phyloP scores from a whole-genome alignment of 2,797 vertebrate genomes.

The Coccyzus lansbergi region DNA sequence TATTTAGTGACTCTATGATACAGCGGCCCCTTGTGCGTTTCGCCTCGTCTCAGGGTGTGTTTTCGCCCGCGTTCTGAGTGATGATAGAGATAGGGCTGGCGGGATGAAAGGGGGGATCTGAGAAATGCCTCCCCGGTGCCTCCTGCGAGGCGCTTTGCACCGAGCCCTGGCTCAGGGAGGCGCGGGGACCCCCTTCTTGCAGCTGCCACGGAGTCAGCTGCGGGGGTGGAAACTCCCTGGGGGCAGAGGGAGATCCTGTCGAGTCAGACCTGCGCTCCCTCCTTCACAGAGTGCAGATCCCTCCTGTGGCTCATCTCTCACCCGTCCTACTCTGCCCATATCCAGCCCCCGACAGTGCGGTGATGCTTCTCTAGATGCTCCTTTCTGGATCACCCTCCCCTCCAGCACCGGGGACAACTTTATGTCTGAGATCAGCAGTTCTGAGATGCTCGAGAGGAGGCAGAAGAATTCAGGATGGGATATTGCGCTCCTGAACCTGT shows the following conservation, averaged over 20 bases:
- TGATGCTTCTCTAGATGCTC: too few species aligned
- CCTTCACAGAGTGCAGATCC: conserved; percentile 9
- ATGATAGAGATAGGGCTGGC: neutral
- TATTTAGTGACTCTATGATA: too few species aligned
- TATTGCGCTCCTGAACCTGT: neutral
- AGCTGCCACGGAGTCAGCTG: neutral
- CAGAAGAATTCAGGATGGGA: neutral
- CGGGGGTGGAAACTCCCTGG: conserved; percentile 9
- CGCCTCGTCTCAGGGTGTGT: neutral
- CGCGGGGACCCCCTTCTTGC: conserved; percentile 27
- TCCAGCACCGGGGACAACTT: neutral
- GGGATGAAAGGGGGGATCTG: neutral
- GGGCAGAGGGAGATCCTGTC: neutral
- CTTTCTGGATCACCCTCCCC: conserved; percentile 13
- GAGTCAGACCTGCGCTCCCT: conserved; percentile 1
- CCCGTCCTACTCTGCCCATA: neutral
- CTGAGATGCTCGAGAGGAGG: neutral
- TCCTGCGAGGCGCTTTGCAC: neutral
- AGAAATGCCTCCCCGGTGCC: neutral
- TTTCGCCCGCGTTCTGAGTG: neutral
- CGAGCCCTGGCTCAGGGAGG: neutral
- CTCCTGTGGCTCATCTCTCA: neutral
- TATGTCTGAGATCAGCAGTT: conserved; percentile 16
- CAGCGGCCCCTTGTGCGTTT: neutral
- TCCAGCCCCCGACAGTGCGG: neutral